A percentile compares a stretch with the other conserved stretches of the same genome.
These are phyloP conservation scores for Mungos mungo DNA, from an alignment of 2,113 vertebrate genomes.

Conservation along the genomic window DNA sequence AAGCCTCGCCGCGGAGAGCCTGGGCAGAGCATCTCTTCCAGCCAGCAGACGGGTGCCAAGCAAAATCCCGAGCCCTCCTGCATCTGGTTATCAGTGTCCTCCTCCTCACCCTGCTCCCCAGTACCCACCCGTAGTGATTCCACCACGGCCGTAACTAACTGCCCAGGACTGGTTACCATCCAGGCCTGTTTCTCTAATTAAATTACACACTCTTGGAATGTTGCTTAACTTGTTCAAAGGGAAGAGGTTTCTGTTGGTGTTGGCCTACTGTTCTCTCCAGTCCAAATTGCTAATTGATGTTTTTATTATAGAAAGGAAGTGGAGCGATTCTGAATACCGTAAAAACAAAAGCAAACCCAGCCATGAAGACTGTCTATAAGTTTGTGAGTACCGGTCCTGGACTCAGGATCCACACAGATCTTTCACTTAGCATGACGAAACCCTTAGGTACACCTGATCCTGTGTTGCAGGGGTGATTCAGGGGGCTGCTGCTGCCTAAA, in stretches of 20 bases:
- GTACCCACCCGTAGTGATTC: background rate
- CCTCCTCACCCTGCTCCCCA: background rate
- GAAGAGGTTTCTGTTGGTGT: slow-evolving; percentile 70
- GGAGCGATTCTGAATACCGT: slow-evolving; percentile 98
- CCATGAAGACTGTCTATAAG: slow-evolving; percentile 99
- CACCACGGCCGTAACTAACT: background rate
- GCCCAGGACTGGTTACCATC: background rate
- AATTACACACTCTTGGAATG: slow-evolving; percentile 45
- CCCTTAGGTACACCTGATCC: background rate
- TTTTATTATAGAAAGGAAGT: slow-evolving; percentile 93
- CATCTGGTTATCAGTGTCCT: background rate
- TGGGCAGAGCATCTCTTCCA: background rate
- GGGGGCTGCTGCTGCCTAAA: background rate
- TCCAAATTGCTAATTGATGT: slow-evolving; percentile 70
- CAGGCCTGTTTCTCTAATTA: slow-evolving; percentile 52
- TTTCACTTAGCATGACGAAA: slow-evolving; percentile 44
- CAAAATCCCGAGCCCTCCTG: background rate
- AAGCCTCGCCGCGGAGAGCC: background rate
- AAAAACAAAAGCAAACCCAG: slow-evolving; percentile 98
- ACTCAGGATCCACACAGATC: slow-evolving; percentile 64
- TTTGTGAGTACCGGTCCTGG: slow-evolving; percentile 90
- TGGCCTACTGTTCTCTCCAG: slow-evolving; percentile 68
- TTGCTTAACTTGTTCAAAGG: slow-evolving; percentile 66
- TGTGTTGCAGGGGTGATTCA: background rate
- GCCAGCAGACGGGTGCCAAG: background rate